Base-by-base conservation (phyloP, 1,140 invertebrate genomes). In the Caenorhabditis tropicalis region DNA sequence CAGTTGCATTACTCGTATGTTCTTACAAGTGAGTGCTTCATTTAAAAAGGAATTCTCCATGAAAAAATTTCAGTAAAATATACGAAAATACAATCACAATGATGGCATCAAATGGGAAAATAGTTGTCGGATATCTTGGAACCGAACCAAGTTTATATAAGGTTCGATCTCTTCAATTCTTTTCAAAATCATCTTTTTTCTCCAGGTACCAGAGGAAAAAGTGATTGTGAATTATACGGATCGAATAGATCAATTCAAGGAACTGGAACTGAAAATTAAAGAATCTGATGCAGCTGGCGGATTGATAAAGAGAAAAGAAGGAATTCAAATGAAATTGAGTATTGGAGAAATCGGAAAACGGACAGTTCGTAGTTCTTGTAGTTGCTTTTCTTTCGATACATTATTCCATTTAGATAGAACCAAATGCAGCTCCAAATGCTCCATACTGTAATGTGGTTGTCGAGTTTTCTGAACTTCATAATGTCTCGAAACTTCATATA, bases 71-170 rank as follows among this genome's bases (percentile, higher is more conserved):
- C 48, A 70, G 82, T 60, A 46, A 51, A 60, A 19, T 31, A 36
- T 70, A 48, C 31, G 56, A 82, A 27, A 51, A 82, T 27, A 43
- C 36, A 7, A 46, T 82, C 58, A 60, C 82, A 39, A 27, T 82
- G 39, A 39, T 82, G 43, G 33, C 58, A 0, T 15, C 39, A 4
- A 46, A 49, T 19, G 58, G 82, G 6, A 51, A 56, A 39, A 27
- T 82, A 10, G 60, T 70, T 12, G 53, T 82, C n/a, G 82, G 82
- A n/a, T 82, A 82, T 16, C 43, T 82, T 7, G 82, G 82, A 29
- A 82, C 82, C 12, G 82, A 82, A 36, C 82, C 82, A 4, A 58
- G 43, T 56, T 60, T 82, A 29, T 82, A 53, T 29, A 82, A 74
- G 53, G 81, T 82, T 53, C 16, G 5, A 5, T 27, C 27, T 24